These are phyloP conservation scores for Tethea ocularis DNA, from an alignment of 2,888 invertebrate species.

Conservation along the genomic window DNA sequence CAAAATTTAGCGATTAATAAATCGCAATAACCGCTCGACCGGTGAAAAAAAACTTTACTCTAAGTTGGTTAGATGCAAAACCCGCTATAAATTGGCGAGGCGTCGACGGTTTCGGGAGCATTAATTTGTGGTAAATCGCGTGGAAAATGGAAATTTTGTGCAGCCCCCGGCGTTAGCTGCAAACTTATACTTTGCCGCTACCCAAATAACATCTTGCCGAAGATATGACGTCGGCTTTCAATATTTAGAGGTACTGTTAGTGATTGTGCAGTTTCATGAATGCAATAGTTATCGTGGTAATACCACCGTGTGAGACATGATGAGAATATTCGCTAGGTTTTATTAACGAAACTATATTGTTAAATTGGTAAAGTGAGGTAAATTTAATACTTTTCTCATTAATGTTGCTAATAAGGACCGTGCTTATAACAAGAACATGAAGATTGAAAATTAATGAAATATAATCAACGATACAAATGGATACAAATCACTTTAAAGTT, in stretches of 20 bases:
- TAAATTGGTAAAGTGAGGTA: no score
- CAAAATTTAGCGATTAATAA: constrained; percentile 21
- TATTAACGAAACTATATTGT: constrained; percentile 51
- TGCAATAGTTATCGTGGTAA: constrained; percentile 8
- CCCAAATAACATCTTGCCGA: constrained; percentile 20
- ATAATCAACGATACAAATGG: no score
- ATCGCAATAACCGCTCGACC: constrained; percentile 52
- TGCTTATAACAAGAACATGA: no score
- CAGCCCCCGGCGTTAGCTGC: constrained; percentile 68
- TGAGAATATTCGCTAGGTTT: constrained; percentile 62
- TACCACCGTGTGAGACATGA: constrained; percentile 54
- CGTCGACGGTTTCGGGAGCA: constrained; percentile 75
- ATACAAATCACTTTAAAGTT: no score
- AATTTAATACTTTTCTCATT: no score
- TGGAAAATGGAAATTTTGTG: constrained; percentile 83
- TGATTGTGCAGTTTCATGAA: neutral
- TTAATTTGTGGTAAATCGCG: constrained; percentile 82
- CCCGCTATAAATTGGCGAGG: constrained; percentile 73
- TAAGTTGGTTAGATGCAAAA: constrained; percentile 68
- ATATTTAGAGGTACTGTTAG: constrained; percentile 32
- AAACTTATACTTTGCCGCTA: constrained; percentile 46
- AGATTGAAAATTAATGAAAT: no score
- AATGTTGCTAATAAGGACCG: neutral
- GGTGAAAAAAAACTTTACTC: constrained; percentile 40
- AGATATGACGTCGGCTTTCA: neutral